Conservation (phyloP, 2,113 vertebrate genomes). For the Gracilinanus agilis region DNA sequence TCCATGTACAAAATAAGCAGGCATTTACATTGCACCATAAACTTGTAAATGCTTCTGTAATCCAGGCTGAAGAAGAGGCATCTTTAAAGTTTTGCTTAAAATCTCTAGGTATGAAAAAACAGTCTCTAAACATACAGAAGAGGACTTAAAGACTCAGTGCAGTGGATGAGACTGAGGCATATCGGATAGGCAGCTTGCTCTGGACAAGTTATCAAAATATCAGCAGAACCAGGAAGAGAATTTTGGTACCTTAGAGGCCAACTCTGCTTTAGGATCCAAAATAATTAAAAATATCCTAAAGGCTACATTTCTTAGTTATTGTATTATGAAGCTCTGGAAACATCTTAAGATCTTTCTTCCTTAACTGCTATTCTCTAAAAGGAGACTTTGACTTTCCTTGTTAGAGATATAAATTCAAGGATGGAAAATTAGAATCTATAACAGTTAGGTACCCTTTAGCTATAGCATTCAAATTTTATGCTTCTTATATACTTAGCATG, state of each 20-base stretch:
- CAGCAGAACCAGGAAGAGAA: background rate
- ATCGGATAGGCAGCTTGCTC: background rate
- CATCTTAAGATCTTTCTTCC: background rate
- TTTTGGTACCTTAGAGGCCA: background rate
- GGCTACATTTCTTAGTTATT: background rate
- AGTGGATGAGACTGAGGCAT: background rate
- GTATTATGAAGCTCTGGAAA: slow-evolving; percentile 8
- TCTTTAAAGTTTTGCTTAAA: background rate
- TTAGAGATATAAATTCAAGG: background rate
- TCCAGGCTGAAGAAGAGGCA: background rate
- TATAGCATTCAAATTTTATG: background rate
- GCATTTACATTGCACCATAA: background rate
- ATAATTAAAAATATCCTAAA: background rate
- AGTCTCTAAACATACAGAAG: background rate
- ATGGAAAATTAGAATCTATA: background rate
- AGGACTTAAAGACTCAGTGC: background rate
- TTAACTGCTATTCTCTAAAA: background rate
- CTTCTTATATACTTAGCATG: background rate
- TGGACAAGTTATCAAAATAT: background rate
- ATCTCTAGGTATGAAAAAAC: background rate
- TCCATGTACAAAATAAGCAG: background rate
- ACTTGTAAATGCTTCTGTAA: background rate
- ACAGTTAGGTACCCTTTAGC: background rate
- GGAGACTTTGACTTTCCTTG: background rate
- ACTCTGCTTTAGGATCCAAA: background rate